phyloP scores from a whole-genome alignment of 2,113 vertebrate species.

The Dolichallabes microphthalmus region DNA sequence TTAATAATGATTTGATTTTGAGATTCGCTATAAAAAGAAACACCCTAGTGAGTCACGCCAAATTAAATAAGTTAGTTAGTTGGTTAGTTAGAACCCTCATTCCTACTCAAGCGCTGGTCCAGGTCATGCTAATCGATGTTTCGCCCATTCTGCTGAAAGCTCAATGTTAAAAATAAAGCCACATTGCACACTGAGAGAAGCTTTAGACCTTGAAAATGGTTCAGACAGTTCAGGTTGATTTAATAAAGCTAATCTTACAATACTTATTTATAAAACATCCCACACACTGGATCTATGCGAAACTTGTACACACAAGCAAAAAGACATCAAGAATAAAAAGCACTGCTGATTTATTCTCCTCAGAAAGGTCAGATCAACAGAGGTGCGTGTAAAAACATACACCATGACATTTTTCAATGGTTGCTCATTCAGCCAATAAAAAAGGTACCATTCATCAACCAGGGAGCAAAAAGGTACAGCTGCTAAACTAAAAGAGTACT shows the following conservation, averaged over 20 bases:
- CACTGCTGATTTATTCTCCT: neutral
- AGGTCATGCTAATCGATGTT: slow-evolving; percentile 10
- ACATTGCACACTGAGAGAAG: neutral
- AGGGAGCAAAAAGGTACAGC: neutral
- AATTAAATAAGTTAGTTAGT: no score
- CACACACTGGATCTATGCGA: neutral
- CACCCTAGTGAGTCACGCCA: neutral
- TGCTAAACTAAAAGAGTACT: neutral
- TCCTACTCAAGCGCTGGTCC: neutral
- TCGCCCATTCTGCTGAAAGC: neutral
- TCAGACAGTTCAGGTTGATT: neutral
- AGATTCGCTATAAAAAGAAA: neutral
- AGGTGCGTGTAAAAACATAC: neutral
- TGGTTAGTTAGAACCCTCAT: no score
- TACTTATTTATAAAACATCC: neutral
- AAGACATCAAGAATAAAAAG: neutral
- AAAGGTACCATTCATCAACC: neutral
- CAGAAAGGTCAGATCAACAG: neutral
- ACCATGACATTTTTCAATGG: neutral
- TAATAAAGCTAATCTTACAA: neutral
- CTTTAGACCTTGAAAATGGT: neutral
- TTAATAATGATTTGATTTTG: neutral
- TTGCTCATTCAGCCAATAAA: neutral
- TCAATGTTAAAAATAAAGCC: neutral
- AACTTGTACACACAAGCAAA: neutral